Evolutionary conservation across 2,888 invertebrate species (phyloP), one percentile per base, ranked within the genome.

Genomic region (Oxyteleia sp.): DNA sequence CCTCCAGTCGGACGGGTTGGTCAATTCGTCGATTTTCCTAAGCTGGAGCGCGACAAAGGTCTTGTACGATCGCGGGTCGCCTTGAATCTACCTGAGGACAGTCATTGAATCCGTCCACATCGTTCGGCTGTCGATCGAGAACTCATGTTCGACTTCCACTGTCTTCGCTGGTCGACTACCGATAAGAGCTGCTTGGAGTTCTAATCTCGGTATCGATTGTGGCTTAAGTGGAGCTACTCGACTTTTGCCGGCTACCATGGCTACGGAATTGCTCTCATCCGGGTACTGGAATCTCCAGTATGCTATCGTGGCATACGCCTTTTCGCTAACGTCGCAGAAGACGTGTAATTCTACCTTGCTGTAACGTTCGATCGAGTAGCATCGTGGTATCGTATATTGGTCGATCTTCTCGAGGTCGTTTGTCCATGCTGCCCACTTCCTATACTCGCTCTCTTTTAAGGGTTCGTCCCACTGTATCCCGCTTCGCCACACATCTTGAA

Each of bases 401-500:
- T 32, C 5, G 4, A 32, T 3, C 5, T 1, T 1, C 8, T 32
- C 8, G 8, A 32, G 10, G 66, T 87, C 18, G 0, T n/a, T 23
- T 0, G 87, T 20, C 88, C 87, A 91, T n/a, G 15, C 13, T 41
- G 15, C n/a, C 88, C 87, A 88, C 38, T 26, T 45, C 0, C 23
- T 26, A 13, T 75, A 74, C 23, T 85, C 55, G 7, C 43, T 26
- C 15, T 84, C 66, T 10, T 64, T 18, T 2, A 88, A 41, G 35
- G 53, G 11, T 0, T 86, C 82, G 41, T 88, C 87, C 84, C 86
- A 88, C 0, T 16, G 71, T 5, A 87, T 84, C 0, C 76, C 82
- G 45, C 79, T 79, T 13, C 71, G 72, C 88, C 87, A 89, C n/a
- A 90, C 86, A 4, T 88, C 78, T 49, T 89, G 88, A 13, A 90